Evolutionary conservation across 2,888 invertebrate species (phyloP), one percentile per base, ranked within the genome.

Genomic region (Trichogramma evanescens): DNA sequence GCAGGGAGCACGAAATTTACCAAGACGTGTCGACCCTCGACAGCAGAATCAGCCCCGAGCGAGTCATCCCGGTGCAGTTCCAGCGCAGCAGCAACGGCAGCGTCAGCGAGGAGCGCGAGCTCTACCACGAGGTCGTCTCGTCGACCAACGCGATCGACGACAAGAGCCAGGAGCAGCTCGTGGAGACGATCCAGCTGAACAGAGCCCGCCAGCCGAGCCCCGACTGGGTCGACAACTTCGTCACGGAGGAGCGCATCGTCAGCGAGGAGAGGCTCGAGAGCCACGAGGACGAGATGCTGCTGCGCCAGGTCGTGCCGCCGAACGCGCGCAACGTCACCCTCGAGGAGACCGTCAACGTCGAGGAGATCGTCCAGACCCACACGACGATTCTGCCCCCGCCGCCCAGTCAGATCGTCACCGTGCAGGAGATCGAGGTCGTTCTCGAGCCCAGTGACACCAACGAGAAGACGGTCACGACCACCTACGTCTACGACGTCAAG

Each of bases 371-470:
- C 50, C 9, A 26, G 50, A 50, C 26, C 9, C 13, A n/a, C 10
- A 26, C 8, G 13, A 50, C 8, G 2, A 26, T 50, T 3, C 50
- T n/a, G 13, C 10, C 9, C 13, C 13, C 13, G 38, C 45, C 10
- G 7, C 8, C n/a, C 13, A 6, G 5, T 46, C 13, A 3, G 4
- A 5, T 13, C 26, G 26, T 26, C 26, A 8, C 26, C 40, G 43
- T 7, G 26, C 6, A n/a, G 41, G 41, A 40, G 10, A 10, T 43
- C 46, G 78, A 77, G 54, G 68, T 76, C 4, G 73, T 72, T n/a
- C 73, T 72, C 4, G 72, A 73, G 59, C 65, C 73, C 39, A 69
- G 72, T 0, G 72, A 74, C 52, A 72, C 73, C 39, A 74, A 77
- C 39, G 76, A 72, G n/a, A 41, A 10, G 10, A 48, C 57, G 5